Conservation (phyloP, 2,113 vertebrate genomes). For the Albula goreensis region DNA sequence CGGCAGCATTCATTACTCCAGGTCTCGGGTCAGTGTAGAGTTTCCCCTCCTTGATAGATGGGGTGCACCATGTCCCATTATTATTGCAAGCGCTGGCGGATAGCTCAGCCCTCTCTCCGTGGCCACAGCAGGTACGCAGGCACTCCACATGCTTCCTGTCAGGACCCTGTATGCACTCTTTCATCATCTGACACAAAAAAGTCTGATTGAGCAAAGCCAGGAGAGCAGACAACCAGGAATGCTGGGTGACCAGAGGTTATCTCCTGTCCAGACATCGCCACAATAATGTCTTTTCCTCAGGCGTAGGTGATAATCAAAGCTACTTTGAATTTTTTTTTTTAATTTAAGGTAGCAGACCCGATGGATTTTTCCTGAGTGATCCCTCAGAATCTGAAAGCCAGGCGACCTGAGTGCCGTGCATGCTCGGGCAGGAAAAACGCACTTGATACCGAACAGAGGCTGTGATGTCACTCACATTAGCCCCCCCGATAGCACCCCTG, state of each 20-base stretch:
- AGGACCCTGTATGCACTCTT: constrained; percentile 45
- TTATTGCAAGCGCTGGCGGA: constrained; percentile 21
- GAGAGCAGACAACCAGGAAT: constrained; percentile 20
- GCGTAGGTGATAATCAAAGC: constrained; percentile 19
- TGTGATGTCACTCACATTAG: constrained; percentile 17
- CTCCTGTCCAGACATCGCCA: constrained; percentile 19
- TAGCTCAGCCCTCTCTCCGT: constrained; percentile 8
- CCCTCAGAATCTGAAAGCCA: not conserved
- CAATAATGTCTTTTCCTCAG: constrained; percentile 18
- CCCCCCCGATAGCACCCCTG: constrained; percentile 21
- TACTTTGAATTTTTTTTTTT: constrained; percentile 18
- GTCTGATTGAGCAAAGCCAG: constrained; percentile 40
- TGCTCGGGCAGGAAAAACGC: not conserved
- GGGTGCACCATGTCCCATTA: not conserved
- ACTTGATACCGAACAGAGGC: not conserved
- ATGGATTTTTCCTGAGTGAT: not conserved
- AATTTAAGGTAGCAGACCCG: not conserved
- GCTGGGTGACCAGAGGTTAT: constrained; percentile 22
- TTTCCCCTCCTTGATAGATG: not conserved
- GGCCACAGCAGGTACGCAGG: constrained; percentile 22
- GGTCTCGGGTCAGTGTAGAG: not conserved
- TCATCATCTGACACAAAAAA: constrained; percentile 51
- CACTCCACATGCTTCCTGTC: constrained; percentile 31
- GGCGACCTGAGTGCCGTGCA: not conserved
- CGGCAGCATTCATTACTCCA: not conserved